Evolutionary conservation across 2,797 vertebrate genomes (phyloP), one percentile per base, ranked within the genome.

Genomic region (Ispidina picta): DNA sequence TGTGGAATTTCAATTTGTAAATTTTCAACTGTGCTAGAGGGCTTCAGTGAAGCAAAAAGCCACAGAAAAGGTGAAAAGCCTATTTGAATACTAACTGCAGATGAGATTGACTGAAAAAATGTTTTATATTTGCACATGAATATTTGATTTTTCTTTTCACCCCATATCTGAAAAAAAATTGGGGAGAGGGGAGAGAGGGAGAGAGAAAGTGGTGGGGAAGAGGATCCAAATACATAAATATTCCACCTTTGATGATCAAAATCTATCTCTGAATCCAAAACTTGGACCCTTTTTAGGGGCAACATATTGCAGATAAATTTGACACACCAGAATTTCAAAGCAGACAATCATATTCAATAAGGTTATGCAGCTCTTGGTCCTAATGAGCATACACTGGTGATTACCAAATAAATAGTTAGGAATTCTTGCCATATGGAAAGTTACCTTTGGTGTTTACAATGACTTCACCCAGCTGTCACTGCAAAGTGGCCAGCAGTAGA

Each of bases 351-450:
- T 37, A 56, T 79, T 69, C 65, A 90, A 76, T 62, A 83, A 80
- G 12, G 21, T 70, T 75, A 65, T 60, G 49, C 60, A 88, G 8
- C 22, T 87, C 31, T 71, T 16, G 37, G 14, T 91, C 64, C 76
- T 92, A 90, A 91, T 88, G 85, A 92, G 56, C 10, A 41, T 88
- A 71, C 66, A 66, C 31, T 54, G 15, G 52, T 92, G 84, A 87
- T 89, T 82, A 93, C 51, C 71, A 92, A 94, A 95, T 64, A 94
- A 93, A 84, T 52, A 80, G 39, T 44, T 83, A 90, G 74, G 74
- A 88, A 88, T 84, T 87, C 83, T 93, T 93, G 80, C 84, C 95
- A 94, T 93, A 95, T 94, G 95, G 93, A 86, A 93, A 93, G 46
- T 68, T 82, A 83, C 68, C 58, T 80, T 85, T 41, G 75, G 54